Percentiles rank a stretch among this genome's conserved stretches.
Conservation (phyloP, 2,888 invertebrate species). For the Melieria picta region DNA sequence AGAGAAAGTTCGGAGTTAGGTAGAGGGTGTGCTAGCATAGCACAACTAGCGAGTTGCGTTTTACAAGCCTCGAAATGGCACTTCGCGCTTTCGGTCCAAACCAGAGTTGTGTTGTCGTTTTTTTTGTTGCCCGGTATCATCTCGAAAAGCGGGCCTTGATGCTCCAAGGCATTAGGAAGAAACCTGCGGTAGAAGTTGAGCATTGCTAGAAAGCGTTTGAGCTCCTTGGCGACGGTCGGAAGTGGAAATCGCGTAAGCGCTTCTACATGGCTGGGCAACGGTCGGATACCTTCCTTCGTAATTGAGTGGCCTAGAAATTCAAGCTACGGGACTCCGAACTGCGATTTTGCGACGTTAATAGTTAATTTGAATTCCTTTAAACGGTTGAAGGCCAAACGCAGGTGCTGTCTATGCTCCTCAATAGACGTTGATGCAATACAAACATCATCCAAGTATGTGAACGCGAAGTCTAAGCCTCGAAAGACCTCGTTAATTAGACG, state of each 20-base stretch:
- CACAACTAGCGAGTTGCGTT: not conserved
- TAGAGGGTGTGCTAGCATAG: slow-evolving; percentile 6
- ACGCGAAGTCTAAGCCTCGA: slow-evolving; percentile 33
- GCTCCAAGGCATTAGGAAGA: slow-evolving; percentile 23
- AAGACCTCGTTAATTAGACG: slow-evolving; percentile 35
- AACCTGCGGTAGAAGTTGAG: slow-evolving; percentile 35
- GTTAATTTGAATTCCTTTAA: slow-evolving; percentile 18
- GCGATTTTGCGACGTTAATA: slow-evolving; percentile 30
- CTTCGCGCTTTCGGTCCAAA: slow-evolving; percentile 44
- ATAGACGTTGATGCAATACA: slow-evolving; percentile 26
- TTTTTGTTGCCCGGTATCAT: slow-evolving; percentile 7
- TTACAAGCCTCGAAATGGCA: slow-evolving; percentile 38
- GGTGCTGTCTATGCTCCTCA: slow-evolving; percentile 26
- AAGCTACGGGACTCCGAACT: slow-evolving; percentile 44
- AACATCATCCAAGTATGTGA: slow-evolving; percentile 27
- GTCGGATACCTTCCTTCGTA: slow-evolving; percentile 1
- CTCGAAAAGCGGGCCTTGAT: slow-evolving; percentile 23
- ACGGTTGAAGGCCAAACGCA: slow-evolving; percentile 15
- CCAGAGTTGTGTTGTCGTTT: slow-evolving; percentile 1
- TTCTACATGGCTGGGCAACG: not conserved
- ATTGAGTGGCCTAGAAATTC: slow-evolving; percentile 13
- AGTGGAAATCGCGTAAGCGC: not conserved
- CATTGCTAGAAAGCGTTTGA: slow-evolving; percentile 34
- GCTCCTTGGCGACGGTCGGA: slow-evolving; percentile 28
- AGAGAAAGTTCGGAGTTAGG: slow-evolving; percentile 19